These are phyloP conservation scores for Dilophus febrilis DNA, from an alignment of 2,888 invertebrate genomes.

Conservation along the genomic window DNA sequence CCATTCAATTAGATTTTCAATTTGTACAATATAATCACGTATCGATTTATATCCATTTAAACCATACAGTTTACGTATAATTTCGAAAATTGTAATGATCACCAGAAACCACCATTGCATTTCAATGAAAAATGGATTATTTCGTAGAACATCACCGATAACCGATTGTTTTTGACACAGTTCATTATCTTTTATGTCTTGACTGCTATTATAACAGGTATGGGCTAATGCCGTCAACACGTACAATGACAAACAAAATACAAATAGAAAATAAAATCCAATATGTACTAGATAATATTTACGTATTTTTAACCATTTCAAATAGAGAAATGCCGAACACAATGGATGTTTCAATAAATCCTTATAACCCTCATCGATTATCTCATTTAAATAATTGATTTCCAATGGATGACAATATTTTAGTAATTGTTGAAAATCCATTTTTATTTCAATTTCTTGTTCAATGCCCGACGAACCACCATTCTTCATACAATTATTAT, in stretches of 20 bases:
- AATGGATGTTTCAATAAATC: slow-evolving; percentile 72
- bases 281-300: slow-evolving; percentile 71
- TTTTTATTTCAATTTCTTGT: slow-evolving; percentile 55
- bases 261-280: slow-evolving; percentile 61
- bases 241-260: slow-evolving; percentile 62
- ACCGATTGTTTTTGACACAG: slow-evolving; percentile 64
- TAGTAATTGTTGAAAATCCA: slow-evolving; percentile 65
- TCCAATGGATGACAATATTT: slow-evolving; percentile 72
- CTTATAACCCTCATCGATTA: slow-evolving; percentile 78
- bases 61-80: slow-evolving; percentile 62
- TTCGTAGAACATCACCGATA: slow-evolving; percentile 53
- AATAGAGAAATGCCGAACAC: slow-evolving; percentile 70
- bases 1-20: slow-evolving; percentile 78
- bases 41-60: slow-evolving; percentile 66
- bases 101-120: slow-evolving; percentile 72
- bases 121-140: slow-evolving; percentile 60
- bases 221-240: slow-evolving; percentile 68
- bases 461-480: no score
- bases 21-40: slow-evolving; percentile 62
- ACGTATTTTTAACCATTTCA: slow-evolving; percentile 81
- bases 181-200: slow-evolving; percentile 57
- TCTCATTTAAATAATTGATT: slow-evolving; percentile 70
- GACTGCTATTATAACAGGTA: slow-evolving; percentile 68
- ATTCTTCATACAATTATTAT: no score
- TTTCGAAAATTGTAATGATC: slow-evolving; percentile 62